A percentile compares a stretch with the other conserved stretches of the same genome.
phyloP scores from a whole-genome alignment of 2,113 vertebrate species.

The Piprites chloris region DNA sequence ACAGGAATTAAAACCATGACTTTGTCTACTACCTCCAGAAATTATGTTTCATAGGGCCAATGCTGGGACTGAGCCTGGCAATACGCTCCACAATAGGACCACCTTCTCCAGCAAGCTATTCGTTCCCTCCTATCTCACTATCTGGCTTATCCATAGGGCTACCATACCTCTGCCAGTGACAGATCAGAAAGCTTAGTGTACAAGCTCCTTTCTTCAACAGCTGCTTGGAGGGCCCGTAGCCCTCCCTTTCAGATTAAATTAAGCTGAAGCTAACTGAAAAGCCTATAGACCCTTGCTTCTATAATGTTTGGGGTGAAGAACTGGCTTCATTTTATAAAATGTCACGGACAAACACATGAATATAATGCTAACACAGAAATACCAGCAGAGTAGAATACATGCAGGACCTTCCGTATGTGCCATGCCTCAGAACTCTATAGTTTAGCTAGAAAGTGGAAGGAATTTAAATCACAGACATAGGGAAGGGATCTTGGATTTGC shows the following conservation, averaged over 20 bases:
- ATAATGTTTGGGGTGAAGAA: background rate
- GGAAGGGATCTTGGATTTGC: background rate
- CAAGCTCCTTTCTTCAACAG: background rate
- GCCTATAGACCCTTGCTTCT: background rate
- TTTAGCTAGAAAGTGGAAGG: rapidly evolving
- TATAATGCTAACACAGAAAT: background rate
- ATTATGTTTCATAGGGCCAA: background rate
- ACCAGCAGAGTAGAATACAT: background rate
- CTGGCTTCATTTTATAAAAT: background rate
- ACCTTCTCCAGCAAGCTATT: background rate
- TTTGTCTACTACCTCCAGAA: background rate
- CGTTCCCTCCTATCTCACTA: background rate
- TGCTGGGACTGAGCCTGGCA: background rate
- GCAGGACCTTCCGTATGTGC: background rate
- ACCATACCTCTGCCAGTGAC: background rate
- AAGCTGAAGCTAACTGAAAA: background rate
- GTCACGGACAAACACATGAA: background rate
- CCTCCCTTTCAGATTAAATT: background rate
- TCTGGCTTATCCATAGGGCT: background rate
- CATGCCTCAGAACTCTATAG: background rate
- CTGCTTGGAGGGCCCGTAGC: background rate
- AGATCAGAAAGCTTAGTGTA: background rate
- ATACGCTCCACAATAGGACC: background rate
- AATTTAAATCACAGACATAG: background rate
- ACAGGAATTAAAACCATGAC: background rate